A percentile compares a stretch with the other conserved stretches of the same genome.
phyloP scores from a whole-genome alignment of 2,113 vertebrate genomes.

The Limnothrissa miodon region DNA sequence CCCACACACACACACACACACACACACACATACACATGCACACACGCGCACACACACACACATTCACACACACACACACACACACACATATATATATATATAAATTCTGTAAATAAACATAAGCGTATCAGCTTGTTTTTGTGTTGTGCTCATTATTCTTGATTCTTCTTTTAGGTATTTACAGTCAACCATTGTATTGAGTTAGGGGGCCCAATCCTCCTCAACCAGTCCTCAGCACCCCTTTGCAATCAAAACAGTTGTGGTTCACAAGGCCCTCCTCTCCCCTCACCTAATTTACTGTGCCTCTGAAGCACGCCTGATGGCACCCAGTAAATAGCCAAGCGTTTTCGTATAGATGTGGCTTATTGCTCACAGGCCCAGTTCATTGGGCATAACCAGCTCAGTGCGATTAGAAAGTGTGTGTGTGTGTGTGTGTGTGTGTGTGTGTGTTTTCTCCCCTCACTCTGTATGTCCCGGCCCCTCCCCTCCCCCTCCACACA shows the following conservation, averaged over 20 bases:
- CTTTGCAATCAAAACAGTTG: not conserved
- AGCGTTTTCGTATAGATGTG: conserved; percentile 77
- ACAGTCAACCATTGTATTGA: not conserved
- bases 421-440: no score
- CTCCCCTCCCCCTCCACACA: not conserved
- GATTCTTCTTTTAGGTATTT: no score
- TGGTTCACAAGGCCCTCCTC: not conserved
- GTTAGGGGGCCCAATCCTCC: not conserved
- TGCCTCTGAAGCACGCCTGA: conserved; percentile 45
- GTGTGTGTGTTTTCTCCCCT: conserved; percentile 68
- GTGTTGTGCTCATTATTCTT: no score
- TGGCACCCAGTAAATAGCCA: conserved; percentile 68
- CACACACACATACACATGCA: no score
- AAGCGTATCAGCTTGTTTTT: no score
- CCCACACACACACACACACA: no score
- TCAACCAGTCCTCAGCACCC: not conserved
- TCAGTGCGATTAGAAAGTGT: conserved; percentile 81
- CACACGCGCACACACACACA: no score
- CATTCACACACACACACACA: no score
- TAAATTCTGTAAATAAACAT: no score
- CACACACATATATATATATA: no score
- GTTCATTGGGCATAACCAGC: conserved; percentile 79
- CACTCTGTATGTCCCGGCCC: conserved; percentile 42
- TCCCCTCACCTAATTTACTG: conserved; percentile 38
- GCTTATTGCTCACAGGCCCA: conserved; percentile 78